Evolutionary conservation across 1,140 invertebrate species (phyloP).

Genomic region (Drosophila miranda): DNA sequence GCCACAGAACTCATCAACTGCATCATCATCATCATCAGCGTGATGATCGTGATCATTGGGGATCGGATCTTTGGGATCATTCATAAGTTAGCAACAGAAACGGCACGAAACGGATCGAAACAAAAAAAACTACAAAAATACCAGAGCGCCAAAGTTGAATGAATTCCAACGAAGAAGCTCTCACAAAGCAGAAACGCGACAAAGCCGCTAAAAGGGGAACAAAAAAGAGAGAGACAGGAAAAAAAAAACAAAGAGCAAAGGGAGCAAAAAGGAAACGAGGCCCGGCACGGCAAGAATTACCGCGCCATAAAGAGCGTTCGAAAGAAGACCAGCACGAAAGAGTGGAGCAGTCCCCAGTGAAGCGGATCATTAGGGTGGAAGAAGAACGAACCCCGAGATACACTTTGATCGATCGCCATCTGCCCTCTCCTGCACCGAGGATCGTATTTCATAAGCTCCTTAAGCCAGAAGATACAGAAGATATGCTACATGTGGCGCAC

Average conservation of each 20-base stretch:
- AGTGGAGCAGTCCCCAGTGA: conserved; percentile 13
- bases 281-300: conserved; percentile 34
- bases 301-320: conserved; percentile 1
- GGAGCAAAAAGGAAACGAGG: not conserved
- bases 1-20: conserved; percentile 47
- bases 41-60: conserved; percentile 18
- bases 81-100: conserved; percentile 31
- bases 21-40: conserved; percentile 30
- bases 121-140: conserved; percentile 4
- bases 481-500: too few species aligned
- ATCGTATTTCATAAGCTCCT: not conserved
- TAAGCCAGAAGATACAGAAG: too few species aligned
- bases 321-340: not conserved
- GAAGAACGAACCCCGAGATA: conserved; percentile 26
- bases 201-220: not conserved
- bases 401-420: conserved; percentile 1
- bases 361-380: conserved; percentile 38
- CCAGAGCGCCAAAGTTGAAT: conserved; percentile 64
- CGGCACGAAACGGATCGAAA: too few species aligned
- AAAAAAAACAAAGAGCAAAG: conserved; percentile 17
- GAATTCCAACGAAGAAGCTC: conserved; percentile 53
- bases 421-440: not conserved
- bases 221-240: not conserved
- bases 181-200: not conserved
- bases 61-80: conserved; percentile 53